phyloP scores from a whole-genome alignment of 1,140 invertebrate species.

The Globodera rostochiensis region DNA sequence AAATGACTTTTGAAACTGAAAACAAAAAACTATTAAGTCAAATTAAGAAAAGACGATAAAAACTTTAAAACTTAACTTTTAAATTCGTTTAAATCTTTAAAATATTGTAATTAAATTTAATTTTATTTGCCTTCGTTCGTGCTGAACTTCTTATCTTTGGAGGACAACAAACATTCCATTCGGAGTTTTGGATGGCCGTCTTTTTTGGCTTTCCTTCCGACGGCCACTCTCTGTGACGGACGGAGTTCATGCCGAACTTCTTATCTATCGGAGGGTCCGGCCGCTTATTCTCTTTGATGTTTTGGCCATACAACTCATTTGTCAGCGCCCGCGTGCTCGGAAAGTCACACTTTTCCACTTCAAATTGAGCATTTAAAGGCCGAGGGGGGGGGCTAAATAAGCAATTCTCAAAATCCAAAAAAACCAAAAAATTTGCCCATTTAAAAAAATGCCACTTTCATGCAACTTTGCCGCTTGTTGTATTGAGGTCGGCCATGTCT shows the following conservation, averaged over 20 bases:
- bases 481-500: not conserved
- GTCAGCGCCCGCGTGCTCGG: not conserved
- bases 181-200: not conserved
- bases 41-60: no score
- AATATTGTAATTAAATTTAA: no score
- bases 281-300: not conserved
- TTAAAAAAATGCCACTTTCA: not conserved
- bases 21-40: no score
- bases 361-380: not conserved
- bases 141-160: constrained; percentile 4
- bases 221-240: not conserved
- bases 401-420: no score
- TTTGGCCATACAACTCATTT: not conserved
- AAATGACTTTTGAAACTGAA: no score
- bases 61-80: no score
- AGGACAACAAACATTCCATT: not conserved
- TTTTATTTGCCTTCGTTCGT: not conserved
- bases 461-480: not conserved
- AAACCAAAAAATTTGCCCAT: no score
- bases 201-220: not conserved
- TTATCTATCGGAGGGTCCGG: not conserved
- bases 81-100: no score
- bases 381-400: no score
- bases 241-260: constrained; percentile 9
- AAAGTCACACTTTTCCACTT: not conserved